Conservation (phyloP, 2,888 invertebrate species). For the Ormyrus pomaceus region DNA sequence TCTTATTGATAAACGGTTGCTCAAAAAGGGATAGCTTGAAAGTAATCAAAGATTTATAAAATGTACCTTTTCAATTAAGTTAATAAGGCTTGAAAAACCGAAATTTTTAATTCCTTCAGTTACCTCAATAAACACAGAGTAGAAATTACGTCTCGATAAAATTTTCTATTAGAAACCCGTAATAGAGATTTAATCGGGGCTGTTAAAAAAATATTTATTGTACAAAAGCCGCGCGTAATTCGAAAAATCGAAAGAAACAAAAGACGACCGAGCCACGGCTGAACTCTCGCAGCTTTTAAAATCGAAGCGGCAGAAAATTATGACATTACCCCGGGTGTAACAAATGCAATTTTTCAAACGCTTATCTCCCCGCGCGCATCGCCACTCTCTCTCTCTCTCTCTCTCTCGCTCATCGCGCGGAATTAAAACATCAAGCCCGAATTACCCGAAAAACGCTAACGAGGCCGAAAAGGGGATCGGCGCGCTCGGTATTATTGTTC, state of each 20-base stretch:
- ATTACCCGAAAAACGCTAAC: not conserved
- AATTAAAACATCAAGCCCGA: slow-evolving; percentile 36
- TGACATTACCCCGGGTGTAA: slow-evolving; percentile 40
- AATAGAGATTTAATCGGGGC: slow-evolving; percentile 34
- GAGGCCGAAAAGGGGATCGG: not conserved
- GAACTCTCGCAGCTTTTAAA: too few relatives aligned
- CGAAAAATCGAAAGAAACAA: too few relatives aligned
- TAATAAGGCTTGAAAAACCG: too few relatives aligned
- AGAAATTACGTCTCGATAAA: slow-evolving; percentile 14
- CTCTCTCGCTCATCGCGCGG: not conserved
- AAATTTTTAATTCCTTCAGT: not conserved
- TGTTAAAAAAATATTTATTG: slow-evolving; percentile 3
- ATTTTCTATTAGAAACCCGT: slow-evolving; percentile 37
- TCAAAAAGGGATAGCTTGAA: too few relatives aligned
- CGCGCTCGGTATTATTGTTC: too few relatives aligned
- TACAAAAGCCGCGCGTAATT: too few relatives aligned
- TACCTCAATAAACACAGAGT: not conserved
- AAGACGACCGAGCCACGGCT: too few relatives aligned
- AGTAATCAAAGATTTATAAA: too few relatives aligned
- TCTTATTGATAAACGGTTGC: too few relatives aligned
- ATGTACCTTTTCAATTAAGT: too few relatives aligned
- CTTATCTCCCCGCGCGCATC: slow-evolving; percentile 27
- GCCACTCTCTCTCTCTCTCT: not conserved
- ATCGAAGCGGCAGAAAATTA: slow-evolving; percentile 27
- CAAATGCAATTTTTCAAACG: slow-evolving; percentile 30